A percentile compares a stretch with the other conserved stretches of the same genome.
These are phyloP conservation scores for Piezodorus guildinii DNA, from an alignment of 1,140 invertebrate genomes.

Conservation along the genomic window DNA sequence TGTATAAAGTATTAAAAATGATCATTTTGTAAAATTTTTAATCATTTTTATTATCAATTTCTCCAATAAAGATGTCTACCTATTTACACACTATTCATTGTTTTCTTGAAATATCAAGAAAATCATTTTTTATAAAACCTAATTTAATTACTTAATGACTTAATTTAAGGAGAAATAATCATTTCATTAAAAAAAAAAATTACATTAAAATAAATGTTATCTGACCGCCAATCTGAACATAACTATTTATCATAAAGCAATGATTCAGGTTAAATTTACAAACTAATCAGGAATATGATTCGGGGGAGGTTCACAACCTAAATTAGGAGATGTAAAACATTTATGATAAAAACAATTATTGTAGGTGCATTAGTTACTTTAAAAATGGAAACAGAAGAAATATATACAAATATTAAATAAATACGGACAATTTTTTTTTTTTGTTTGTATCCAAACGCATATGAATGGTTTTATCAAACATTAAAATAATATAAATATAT, in stretches of 20 bases:
- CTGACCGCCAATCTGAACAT: background rate
- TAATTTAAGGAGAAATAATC: background rate
- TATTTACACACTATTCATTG: background rate
- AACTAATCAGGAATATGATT: background rate
- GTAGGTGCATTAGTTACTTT: too few relatives aligned
- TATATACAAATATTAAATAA: background rate
- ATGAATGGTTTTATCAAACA: too few relatives aligned
- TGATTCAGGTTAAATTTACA: background rate
- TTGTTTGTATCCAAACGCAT: too few relatives aligned
- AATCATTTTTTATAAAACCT: background rate
- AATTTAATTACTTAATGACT: background rate
- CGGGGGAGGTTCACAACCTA: background rate
- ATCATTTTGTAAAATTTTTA: background rate
- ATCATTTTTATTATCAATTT: background rate
- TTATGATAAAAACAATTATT: too few relatives aligned
- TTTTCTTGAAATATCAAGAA: background rate
- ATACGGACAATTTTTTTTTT: constrained; percentile 4
- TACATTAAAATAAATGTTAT: background rate
- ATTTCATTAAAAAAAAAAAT: background rate
- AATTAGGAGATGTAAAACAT: background rate
- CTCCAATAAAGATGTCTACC: background rate
- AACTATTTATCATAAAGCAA: constrained; percentile 1
- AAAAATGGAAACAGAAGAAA: background rate
- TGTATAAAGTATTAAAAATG: too few relatives aligned
- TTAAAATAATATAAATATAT: too few relatives aligned